phyloP scores from a whole-genome alignment of 2,113 vertebrate genomes.

The Echinops telfairi region DNA sequence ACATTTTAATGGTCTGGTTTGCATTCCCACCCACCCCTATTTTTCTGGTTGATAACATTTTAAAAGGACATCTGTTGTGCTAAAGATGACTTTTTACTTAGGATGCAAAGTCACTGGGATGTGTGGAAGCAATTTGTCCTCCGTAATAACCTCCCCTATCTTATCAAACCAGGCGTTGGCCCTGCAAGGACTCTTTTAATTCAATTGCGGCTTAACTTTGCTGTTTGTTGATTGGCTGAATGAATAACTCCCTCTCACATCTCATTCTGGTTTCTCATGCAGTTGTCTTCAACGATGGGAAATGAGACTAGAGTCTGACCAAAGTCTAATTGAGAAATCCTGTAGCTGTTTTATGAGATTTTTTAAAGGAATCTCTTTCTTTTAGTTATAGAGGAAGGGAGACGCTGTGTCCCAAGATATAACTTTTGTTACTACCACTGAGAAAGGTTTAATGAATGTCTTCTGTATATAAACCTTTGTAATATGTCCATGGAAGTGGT shows the following conservation, averaged over 20 bases:
- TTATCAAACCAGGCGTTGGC: conserved; percentile 72
- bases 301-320: conserved; percentile 34
- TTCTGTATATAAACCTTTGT: not conserved
- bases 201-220: conserved; percentile 45
- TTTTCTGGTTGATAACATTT: conserved; percentile 78
- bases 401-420: not conserved
- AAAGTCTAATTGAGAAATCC: conserved; percentile 42
- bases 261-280: conserved; percentile 9
- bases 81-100: conserved; percentile 59
- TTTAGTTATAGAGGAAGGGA: not conserved
- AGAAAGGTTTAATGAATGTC: not conserved
- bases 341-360: conserved; percentile 18
- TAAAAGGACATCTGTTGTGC: conserved; percentile 76
- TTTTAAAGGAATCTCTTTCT: not conserved
- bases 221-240: conserved; percentile 63
- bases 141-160: conserved; percentile 73
- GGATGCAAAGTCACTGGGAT: conserved; percentile 52
- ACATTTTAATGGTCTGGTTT: conserved; percentile 68
- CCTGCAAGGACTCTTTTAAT: conserved; percentile 42
- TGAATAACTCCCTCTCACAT: conserved; percentile 40
- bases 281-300: conserved; percentile 49
- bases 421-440: not conserved
- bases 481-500: not conserved
- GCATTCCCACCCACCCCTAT: conserved; percentile 9
- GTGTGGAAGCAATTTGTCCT: conserved; percentile 70